Base-by-base conservation (phyloP, 2,797 vertebrate genomes). In the Halcyon smyrnensis region DNA sequence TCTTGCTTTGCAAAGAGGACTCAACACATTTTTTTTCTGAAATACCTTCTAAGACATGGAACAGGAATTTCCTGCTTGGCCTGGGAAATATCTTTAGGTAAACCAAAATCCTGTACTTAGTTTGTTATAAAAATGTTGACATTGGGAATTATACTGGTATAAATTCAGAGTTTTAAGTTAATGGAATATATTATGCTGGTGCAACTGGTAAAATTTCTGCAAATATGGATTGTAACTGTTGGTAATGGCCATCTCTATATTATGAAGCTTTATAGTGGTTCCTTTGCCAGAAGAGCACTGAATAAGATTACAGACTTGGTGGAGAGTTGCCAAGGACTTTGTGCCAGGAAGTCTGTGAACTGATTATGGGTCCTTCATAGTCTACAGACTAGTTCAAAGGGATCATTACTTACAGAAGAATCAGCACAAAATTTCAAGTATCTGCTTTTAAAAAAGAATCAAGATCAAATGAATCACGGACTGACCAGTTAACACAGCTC, bases 321-420 rank as follows among this genome's bases (percentile, higher is more conserved):
- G 64, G 67, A 85, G 3, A 36, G 28, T 32, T 92, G 74, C 75
- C 78, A 83, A 65, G 60, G 60, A 77, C 93, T 93, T 87, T 92
- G 54, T 83, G 36, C 37, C 19, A 89, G 67, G 28, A 27, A 60
- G 34, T 91, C 81, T 53, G 27, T 59, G 60, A 89, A 73, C 23
- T 54, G 87, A 79, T 85, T 93, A 92, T 87, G 46, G 32, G 64
- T 75, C n/a, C n/a, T 93, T 95, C 48, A 70, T n/a, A 83, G 68
- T 36, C 68, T 81, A 50, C 46, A 62, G 34, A 37, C 20, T 50
- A 79, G 41, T 91, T 76, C 87, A 96, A 85, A 87, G n/a, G 14
- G 24, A 45, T 81, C 36, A 67, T 90, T 83, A 77, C 20, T 91
- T 90, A 76, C 32, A 37, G 46, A 36, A 84, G 30, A 76, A 84